These are phyloP conservation scores for Stigmatopora nigra DNA, from an alignment of 2,113 vertebrate genomes.

Conservation along the genomic window DNA sequence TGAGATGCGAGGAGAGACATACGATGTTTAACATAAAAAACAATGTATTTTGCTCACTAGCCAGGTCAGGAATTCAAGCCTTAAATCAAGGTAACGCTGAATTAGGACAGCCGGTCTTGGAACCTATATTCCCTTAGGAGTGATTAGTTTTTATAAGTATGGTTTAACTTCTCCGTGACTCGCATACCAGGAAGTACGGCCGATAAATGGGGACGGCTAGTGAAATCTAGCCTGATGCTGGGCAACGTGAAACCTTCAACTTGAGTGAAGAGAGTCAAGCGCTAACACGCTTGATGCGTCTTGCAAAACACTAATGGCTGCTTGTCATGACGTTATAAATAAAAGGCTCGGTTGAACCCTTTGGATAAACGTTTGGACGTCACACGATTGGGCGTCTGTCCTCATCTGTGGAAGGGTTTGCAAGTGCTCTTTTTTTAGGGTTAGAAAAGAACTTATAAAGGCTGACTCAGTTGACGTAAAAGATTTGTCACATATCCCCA, in stretches of 20 bases:
- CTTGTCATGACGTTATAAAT: conserved; percentile 32
- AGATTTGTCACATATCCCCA: not conserved
- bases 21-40: too few relatives aligned
- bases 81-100: not conserved
- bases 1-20: too few relatives aligned
- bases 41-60: too few relatives aligned
- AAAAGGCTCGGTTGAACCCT: conserved; percentile 4
- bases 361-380: not conserved
- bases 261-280: conserved; percentile 42
- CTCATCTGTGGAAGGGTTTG: too few relatives aligned
- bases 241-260: conserved; percentile 54
- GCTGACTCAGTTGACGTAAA: too few relatives aligned
- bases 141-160: not conserved
- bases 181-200: conserved; percentile 24
- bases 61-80: not conserved
- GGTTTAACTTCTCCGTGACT: conserved; percentile 13
- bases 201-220: conserved; percentile 54
- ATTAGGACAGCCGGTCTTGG: not conserved
- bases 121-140: not conserved
- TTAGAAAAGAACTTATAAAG: not conserved
- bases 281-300: conserved; percentile 20
- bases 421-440: too few relatives aligned
- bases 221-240: conserved; percentile 42
- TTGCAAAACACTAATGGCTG: conserved; percentile 21
- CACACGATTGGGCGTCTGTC: too few relatives aligned